Percentiles rank a stretch among this genome's conserved stretches.
phyloP scores from a whole-genome alignment of 2,888 invertebrate genomes.

The Adela reaumurella region DNA sequence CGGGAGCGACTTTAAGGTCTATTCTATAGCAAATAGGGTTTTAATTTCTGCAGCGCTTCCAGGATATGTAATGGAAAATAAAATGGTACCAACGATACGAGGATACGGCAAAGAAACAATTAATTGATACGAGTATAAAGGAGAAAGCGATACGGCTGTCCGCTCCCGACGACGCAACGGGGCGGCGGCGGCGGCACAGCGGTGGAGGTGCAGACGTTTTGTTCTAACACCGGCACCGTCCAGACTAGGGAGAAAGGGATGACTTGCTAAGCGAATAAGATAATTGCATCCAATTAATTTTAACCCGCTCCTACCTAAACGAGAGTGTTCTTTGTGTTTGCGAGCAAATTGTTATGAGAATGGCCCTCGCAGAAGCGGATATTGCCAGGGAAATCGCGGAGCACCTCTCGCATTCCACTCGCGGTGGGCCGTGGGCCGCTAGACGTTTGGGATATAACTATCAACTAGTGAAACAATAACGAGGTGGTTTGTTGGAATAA shows the following conservation, averaged over 20 bases:
- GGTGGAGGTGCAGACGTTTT: too few species aligned
- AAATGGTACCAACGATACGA: neutral
- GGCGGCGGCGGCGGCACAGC: too few species aligned
- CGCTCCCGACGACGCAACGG: too few species aligned
- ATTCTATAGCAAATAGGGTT: too few species aligned
- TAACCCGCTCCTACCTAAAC: conserved; percentile 38
- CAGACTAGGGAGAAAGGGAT: neutral
- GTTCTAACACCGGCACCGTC: too few species aligned
- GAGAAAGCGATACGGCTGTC: neutral
- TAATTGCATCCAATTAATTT: conserved; percentile 50
- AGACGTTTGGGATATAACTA: too few species aligned
- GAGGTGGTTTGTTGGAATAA: too few species aligned
- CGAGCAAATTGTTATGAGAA: neutral
- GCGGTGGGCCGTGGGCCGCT: neutral
- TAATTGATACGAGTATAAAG: too few species aligned
- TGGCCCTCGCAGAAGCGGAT: neutral
- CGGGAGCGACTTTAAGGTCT: neutral
- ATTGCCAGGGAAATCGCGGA: neutral
- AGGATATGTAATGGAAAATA: too few species aligned
- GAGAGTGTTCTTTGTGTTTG: conserved; percentile 17
- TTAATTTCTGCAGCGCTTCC: too few species aligned
- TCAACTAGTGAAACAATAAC: too few species aligned
- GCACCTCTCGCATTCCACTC: neutral
- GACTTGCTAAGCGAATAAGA: conserved; percentile 37
- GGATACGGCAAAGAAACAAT: neutral